These are phyloP conservation scores for Habropoda laboriosa DNA, from an alignment of 1,140 invertebrate genomes.

Conservation along the genomic window DNA sequence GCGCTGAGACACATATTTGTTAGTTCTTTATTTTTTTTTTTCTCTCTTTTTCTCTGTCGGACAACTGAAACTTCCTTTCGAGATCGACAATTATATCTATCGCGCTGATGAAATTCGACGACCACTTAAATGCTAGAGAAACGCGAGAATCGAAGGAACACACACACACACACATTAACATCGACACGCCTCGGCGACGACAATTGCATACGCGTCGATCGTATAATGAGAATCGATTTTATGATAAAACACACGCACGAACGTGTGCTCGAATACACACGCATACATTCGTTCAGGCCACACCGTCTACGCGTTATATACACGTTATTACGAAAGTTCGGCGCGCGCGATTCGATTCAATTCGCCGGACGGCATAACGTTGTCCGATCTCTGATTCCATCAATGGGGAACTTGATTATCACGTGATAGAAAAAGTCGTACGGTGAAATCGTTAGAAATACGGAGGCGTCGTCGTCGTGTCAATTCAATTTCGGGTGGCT, in stretches of 20 bases:
- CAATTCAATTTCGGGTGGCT: background rate
- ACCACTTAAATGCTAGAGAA: no score
- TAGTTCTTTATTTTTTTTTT: background rate
- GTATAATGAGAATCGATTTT: slow-evolving; percentile 1
- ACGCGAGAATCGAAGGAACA: background rate
- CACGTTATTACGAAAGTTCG: background rate
- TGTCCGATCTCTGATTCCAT: background rate
- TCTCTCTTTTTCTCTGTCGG: background rate
- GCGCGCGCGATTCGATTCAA: background rate
- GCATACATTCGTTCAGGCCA: background rate
- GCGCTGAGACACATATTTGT: background rate
- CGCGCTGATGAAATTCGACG: background rate
- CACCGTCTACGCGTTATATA: background rate
- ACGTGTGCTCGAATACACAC: background rate
- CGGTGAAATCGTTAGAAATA: background rate
- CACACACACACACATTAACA: no score
- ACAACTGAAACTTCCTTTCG: background rate
- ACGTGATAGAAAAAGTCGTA: background rate
- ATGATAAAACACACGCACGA: background rate
- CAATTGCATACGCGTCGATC: slow-evolving; percentile 9
- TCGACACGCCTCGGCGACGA: background rate
- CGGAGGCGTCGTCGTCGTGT: background rate
- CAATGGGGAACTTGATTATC: background rate
- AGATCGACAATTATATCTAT: background rate
- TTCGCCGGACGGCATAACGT: background rate